phyloP scores from a whole-genome alignment of 2,888 invertebrate genomes.

The Mythimna lalbum region DNA sequence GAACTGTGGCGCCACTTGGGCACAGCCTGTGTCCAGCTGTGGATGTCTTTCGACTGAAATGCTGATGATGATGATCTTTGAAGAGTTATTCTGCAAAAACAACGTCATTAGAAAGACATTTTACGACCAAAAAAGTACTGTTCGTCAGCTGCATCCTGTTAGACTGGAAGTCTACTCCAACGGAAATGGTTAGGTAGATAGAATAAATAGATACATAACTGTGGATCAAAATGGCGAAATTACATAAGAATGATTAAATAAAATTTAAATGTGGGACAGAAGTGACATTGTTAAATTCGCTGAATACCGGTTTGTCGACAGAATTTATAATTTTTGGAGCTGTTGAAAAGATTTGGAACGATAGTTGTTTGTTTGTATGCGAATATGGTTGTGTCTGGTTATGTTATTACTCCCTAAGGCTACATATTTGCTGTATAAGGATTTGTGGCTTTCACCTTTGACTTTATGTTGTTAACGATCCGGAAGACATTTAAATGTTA shows the following conservation, averaged over 20 bases:
- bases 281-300: constrained; percentile 53
- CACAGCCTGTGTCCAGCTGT: too few species aligned
- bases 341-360: constrained; percentile 2
- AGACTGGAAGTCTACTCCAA: neutral
- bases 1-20: too few species aligned
- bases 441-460: neutral
- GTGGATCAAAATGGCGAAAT: constrained; percentile 56
- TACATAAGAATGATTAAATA: constrained; percentile 67
- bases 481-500: constrained; percentile 5
- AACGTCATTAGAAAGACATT: too few species aligned
- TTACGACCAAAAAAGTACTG: too few species aligned
- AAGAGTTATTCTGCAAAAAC: too few species aligned
- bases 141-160: neutral
- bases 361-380: neutral
- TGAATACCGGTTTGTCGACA: constrained; percentile 28
- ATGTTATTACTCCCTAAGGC: constrained; percentile 2
- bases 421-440: neutral
- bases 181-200: too few species aligned
- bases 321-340: constrained; percentile 57
- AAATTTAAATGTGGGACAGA: constrained; percentile 61
- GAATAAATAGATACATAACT: constrained; percentile 29
- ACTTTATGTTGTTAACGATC: neutral
- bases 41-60: too few species aligned
- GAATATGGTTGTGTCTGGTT: neutral
- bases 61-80: too few species aligned